A percentile compares a stretch with the other conserved stretches of the same genome.
Evolutionary conservation across 2,888 invertebrate species (phyloP).

Genomic region (Parnassius orleans): DNA sequence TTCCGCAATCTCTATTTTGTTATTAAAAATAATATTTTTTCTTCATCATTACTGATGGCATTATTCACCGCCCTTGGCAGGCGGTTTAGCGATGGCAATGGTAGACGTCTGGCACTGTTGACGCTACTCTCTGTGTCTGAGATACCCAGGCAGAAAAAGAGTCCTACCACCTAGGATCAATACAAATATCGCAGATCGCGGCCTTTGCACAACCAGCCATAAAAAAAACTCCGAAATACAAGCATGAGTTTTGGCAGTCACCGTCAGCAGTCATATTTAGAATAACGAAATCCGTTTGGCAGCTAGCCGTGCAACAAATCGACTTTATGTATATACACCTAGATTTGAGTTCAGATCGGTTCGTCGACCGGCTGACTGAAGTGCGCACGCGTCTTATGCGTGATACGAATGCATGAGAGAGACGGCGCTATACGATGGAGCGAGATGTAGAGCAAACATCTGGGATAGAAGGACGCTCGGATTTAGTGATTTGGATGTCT

Average conservation of each 20-base stretch:
- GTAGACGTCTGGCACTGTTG: too few species aligned
- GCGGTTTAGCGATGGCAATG: too few species aligned
- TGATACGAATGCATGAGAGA: conserved; percentile 16
- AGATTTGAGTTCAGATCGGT: conserved; percentile 14
- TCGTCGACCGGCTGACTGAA: conserved; percentile 11
- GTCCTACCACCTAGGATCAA: neutral
- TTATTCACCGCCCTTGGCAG: too few species aligned
- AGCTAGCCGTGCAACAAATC: conserved; percentile 2
- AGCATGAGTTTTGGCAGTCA: conserved; percentile 14
- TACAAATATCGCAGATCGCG: neutral
- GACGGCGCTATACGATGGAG: conserved; percentile 11
- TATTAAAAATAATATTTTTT: too few species aligned
- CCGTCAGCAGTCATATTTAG: conserved; percentile 1
- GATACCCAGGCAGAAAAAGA: too few species aligned
- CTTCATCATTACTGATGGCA: too few species aligned
- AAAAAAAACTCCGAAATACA: neutral
- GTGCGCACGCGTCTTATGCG: conserved; percentile 19
- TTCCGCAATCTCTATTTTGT: too few species aligned
- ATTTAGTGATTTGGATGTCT: conserved; percentile 18
- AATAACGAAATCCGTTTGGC: conserved; percentile 3
- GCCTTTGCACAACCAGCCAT: too few species aligned
- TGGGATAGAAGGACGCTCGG: conserved; percentile 22
- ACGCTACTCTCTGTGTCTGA: too few species aligned
- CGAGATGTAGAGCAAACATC: conserved; percentile 24
- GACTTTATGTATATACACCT: conserved; percentile 19